A percentile compares a stretch with the other conserved stretches of the same genome.
phyloP scores from a whole-genome alignment of 2,797 vertebrate genomes.

The Cichlasoma orientale region DNA sequence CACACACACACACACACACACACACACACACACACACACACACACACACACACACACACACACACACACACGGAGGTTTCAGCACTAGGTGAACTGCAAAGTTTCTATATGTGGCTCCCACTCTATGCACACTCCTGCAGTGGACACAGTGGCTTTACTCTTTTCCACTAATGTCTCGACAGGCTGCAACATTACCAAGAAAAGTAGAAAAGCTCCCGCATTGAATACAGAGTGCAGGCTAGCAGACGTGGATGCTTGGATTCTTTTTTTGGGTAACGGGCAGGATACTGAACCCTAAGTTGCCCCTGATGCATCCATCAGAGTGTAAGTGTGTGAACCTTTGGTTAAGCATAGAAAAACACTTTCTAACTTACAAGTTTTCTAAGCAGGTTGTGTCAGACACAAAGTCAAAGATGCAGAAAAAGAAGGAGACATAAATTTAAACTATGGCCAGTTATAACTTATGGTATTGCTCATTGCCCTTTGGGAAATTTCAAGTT shows the following conservation, averaged over 20 bases:
- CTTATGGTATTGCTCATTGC: background rate
- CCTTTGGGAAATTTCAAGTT: constrained; percentile 38
- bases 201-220: background rate
- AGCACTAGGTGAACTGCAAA: background rate
- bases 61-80: too few species aligned
- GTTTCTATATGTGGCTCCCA: background rate
- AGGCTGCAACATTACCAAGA: background rate
- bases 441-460: background rate
- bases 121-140: background rate
- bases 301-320: background rate
- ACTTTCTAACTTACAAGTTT: constrained; percentile 2
- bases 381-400: constrained; percentile 24
- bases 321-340: background rate
- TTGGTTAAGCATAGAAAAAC: too few species aligned
- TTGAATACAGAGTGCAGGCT: background rate
- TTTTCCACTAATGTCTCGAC: background rate
- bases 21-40: too few species aligned
- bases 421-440: background rate
- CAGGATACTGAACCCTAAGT: background rate
- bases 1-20: too few species aligned
- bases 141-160: background rate
- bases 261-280: background rate
- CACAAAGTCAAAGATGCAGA: background rate
- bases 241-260: background rate
- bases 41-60: too few species aligned